Conservation (phyloP, 2,797 vertebrate species). For the Hypotaenidia philippensis region DNA sequence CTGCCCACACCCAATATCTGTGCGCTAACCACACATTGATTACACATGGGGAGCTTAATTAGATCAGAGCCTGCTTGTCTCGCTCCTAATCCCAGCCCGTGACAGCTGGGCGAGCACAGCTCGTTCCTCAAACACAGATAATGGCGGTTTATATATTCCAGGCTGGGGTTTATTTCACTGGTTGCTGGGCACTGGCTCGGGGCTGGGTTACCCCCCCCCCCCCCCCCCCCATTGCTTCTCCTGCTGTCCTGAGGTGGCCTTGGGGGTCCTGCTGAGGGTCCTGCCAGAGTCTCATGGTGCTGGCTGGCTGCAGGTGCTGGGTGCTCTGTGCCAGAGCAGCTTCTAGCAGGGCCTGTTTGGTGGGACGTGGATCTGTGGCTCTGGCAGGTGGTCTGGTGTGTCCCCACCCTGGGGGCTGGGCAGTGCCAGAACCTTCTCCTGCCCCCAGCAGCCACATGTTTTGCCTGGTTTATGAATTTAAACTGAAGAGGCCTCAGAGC, state of each 20-base stretch:
- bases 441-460: fast-evolving
- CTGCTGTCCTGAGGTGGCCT: neutral
- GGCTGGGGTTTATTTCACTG: neutral
- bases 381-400: fast-evolving
- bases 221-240: neutral
- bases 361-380: fast-evolving
- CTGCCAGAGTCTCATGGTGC: fast-evolving
- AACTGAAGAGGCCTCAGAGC: neutral
- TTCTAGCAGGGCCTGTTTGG: neutral
- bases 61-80: neutral
- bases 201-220: neutral
- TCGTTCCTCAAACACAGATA: constrained; percentile 34
- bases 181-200: neutral
- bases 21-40: neutral
- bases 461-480: neutral
- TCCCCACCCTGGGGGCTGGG: neutral
- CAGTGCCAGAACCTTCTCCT: neutral
- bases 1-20: fast-evolving
- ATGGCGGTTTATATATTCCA: neutral
- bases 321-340: neutral
- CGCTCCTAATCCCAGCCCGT: neutral
- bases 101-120: constrained; percentile 27
- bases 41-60: neutral
- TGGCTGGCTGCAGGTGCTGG: neutral
- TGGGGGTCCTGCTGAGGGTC: neutral